Base-by-base conservation (phyloP, 2,113 vertebrate species). In the Phainopepla nitens region DNA sequence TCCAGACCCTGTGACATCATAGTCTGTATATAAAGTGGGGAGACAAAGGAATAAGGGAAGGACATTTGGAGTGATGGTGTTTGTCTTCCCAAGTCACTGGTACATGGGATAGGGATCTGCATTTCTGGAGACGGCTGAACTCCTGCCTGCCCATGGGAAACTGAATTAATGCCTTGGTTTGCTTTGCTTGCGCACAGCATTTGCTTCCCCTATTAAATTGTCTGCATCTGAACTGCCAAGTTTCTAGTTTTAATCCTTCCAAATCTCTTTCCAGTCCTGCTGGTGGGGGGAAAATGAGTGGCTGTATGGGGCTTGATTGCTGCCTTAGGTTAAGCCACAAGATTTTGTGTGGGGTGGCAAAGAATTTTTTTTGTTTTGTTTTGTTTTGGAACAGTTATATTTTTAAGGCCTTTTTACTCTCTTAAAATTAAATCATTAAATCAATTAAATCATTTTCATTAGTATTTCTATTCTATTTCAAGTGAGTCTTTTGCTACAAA, bases 391-490 rank as follows among this genome's bases (percentile, higher is more conserved):
- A 49, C 28, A 23, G 13, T 66, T 61, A 85, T 9, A 24, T 35
- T 96, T 91, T 87, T 47, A 94, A 94, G 53, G 17, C 53, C 76
- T 86, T 19, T 35, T 27, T 24, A 70, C 69, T 81, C 61, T 89
- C 61, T 95, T 94, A 72, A 66, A 78, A 89, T 78, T 96, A 92
- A 92, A 94, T 28, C 3, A 35, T 53, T 53, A 35, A 42, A 78
- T 35, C 9, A 53, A 77, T 96, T 78, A 41, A 87, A 54, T 95
- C 8, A 95, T 91, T 97, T 97, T 93, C 45, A 73, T 91, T 96
- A 94, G 44, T 62, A 22, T 47, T 82, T 94, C 88, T 95, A 88
- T 94, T 95, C 60, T 93, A 41, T 87, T 94, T 96, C 24, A 61
- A 62, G 11, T 62, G 8, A 3, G 84, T 95, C 22, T 42, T 96